Percentiles rank a stretch among this genome's conserved stretches.
Conservation (phyloP, 2,113 vertebrate species). For the Diphyllodes magnificus region DNA sequence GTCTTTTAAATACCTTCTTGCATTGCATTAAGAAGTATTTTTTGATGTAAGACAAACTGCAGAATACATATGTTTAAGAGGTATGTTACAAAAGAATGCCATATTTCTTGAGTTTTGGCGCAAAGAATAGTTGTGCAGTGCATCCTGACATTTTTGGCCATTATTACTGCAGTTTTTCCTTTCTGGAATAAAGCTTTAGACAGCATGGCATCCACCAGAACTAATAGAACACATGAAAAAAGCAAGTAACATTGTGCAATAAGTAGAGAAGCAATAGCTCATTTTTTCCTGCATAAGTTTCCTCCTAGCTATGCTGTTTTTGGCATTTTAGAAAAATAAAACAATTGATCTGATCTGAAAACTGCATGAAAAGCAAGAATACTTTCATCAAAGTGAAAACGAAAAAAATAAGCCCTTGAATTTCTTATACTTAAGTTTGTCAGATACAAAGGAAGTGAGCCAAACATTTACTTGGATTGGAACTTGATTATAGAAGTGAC, state of each 20-base stretch:
- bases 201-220: background rate
- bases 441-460: slow-evolving; percentile 59
- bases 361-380: slow-evolving; percentile 42
- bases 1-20: background rate
- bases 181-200: slow-evolving; percentile 15
- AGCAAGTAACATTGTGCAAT: background rate
- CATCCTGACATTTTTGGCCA: background rate
- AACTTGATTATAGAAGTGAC: slow-evolving; percentile 47
- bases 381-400: slow-evolving; percentile 60
- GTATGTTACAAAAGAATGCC: background rate
- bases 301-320: slow-evolving; percentile 6
- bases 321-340: slow-evolving; percentile 61
- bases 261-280: background rate
- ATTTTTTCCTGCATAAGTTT: slow-evolving; percentile 36
- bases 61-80: background rate
- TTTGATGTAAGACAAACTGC: background rate
- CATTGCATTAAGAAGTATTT: background rate
- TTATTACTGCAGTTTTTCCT: background rate
- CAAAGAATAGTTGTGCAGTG: background rate
- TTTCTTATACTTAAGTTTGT: slow-evolving; percentile 54
- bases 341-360: slow-evolving; percentile 65
- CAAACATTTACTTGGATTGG: slow-evolving; percentile 37
- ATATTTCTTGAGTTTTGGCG: background rate
- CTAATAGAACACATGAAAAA: background rate
- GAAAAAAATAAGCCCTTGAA: slow-evolving; percentile 54